These are phyloP conservation scores for Plectropomus leopardus DNA, from an alignment of 2,113 vertebrate genomes.

Conservation along the genomic window DNA sequence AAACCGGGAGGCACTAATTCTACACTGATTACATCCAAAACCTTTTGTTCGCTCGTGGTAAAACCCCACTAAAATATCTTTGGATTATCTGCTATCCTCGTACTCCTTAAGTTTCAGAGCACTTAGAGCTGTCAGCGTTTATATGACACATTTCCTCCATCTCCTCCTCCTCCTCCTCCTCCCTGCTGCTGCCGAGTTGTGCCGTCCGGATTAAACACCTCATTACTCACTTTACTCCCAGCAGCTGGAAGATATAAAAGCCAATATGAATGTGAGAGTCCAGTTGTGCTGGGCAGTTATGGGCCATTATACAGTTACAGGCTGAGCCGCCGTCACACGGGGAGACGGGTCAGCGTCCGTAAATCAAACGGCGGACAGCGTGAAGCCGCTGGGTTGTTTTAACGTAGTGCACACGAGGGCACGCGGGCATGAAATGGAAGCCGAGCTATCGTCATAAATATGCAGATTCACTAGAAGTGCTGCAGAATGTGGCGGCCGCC, in stretches of 20 bases:
- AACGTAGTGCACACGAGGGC: conserved; percentile 11
- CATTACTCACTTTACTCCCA: conserved; percentile 65
- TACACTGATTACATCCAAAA: no score
- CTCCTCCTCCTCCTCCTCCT: conserved; percentile 14
- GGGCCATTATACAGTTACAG: conserved; percentile 52
- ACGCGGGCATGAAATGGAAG: conserved; percentile 36
- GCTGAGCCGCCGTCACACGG: conserved; percentile 25
- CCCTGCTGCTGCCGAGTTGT: conserved; percentile 16
- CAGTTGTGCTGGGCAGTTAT: conserved; percentile 58
- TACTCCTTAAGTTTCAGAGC: conserved; percentile 16
- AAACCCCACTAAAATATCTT: not conserved
- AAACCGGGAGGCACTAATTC: no score
- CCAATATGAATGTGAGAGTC: conserved; percentile 49
- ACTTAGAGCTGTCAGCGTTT: conserved; percentile 22
- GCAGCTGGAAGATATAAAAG: conserved; percentile 68
- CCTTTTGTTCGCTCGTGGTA: not conserved
- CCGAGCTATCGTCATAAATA: conserved; percentile 8
- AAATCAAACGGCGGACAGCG: conserved; percentile 24
- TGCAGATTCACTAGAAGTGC: conserved; percentile 33
- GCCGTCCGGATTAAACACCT: conserved; percentile 66
- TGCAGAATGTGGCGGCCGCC: not conserved
- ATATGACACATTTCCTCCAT: not conserved
- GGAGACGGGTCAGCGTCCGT: conserved; percentile 39
- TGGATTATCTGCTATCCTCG: conserved; percentile 18
- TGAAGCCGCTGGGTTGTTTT: conserved; percentile 9